Conservation (phyloP, 2,888 invertebrate species). For the Morpho achilles region DNA sequence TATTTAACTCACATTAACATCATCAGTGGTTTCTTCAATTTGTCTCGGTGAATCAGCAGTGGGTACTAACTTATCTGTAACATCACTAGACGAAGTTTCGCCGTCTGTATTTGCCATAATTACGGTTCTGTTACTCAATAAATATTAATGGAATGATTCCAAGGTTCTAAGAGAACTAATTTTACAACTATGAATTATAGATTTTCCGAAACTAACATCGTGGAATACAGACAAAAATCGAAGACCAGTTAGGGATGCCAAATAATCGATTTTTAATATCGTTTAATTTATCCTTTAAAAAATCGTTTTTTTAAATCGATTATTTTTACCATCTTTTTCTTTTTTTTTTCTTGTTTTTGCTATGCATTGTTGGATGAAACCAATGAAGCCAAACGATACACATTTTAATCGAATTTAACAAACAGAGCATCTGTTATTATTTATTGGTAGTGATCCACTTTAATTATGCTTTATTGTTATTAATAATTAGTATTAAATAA, state of each 20-base stretch:
- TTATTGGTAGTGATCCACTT: no score
- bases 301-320: no score
- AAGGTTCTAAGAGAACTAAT: constrained; percentile 9
- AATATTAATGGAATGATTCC: constrained; percentile 1
- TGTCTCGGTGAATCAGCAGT: constrained; percentile 38
- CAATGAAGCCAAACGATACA: no score
- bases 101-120: constrained; percentile 38
- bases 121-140: neutral
- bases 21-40: constrained; percentile 35
- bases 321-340: no score
- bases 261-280: no score
- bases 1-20: constrained; percentile 52
- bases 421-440: no score
- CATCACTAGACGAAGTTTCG: constrained; percentile 38
- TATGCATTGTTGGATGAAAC: no score
- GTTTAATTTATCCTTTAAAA: no score
- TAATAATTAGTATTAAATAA: no score
- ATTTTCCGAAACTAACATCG: constrained; percentile 23
- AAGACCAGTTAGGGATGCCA: neutral
- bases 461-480: no score
- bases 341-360: no score
- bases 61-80: constrained; percentile 42
- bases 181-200: constrained; percentile 20
- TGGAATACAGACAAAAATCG: constrained; percentile 6
- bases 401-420: no score